Base-by-base conservation (phyloP, 2,113 vertebrate species). In the Chascanopsetta lugubris region DNA sequence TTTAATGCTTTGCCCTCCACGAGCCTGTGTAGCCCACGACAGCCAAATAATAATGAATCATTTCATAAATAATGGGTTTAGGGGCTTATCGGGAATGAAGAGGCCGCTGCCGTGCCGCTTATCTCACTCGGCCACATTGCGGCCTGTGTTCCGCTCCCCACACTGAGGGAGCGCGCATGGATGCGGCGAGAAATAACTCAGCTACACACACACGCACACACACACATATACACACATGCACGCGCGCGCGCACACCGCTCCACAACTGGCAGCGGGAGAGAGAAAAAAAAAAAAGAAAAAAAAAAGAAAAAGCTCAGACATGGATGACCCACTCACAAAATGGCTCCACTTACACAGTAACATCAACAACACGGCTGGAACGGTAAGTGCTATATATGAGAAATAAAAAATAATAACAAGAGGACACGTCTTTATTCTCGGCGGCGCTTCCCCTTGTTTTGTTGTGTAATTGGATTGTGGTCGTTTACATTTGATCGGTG, bases 1-100 rank as follows among this genome's bases (percentile, higher is more conserved):
- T 65, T 9, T 85, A 88, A 92, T 92, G 90, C 92, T 91, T 93
- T 93, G 91, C 93, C 94, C 91, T 92, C 93, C 93, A 94, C 93
- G 93, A 93, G 87, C 81, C 87, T 84, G 85, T 89, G 89, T 85
- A 90, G 87, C 80, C 78, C 70, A 84, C 83, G 94, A 94, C 94
- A 94, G 92, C 92, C 93, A 93, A 94, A 94, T 96, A 96, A 95
- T 95, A 96, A 94, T 96, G 94, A 95, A 95, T 95, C 93, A 94
- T 96, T 95, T 95, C 93, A 95, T 95, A 95, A 95, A 94, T 95
- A 95, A 95, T 95, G 93, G 93, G 92, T 92, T 95, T 94, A 94
- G 93, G 89, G 83, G 91, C 94, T 96, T 95, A 95, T 96, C 95
- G 91, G 92, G 92, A 92, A 93, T 93, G 94, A 90, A 93, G 93